Base-by-base conservation (phyloP, 2,888 invertebrate genomes). In the Nematopogon swammerdamellus region DNA sequence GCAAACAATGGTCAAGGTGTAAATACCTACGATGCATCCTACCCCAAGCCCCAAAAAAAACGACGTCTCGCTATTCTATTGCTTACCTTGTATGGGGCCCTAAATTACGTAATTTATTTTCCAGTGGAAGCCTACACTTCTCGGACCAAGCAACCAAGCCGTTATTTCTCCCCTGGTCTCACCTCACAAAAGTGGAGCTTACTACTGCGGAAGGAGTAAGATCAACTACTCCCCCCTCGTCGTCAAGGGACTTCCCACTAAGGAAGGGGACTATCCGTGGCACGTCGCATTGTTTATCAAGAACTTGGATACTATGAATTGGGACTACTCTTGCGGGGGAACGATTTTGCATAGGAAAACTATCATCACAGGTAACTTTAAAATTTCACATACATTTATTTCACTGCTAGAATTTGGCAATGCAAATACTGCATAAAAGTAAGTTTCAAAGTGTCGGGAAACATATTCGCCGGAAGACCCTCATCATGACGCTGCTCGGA, bases 261-360 rank as follows among this genome's bases (percentile, higher is more conserved):
- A 36, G 36, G 36, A 36, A 14, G 51, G 52, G 1, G 59, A 68
- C 1, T 68, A 64, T 53, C 69, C 74, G 0, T 77, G 74, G 75
- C 58, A 74, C 1, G 68, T 64, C 0, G 58, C 72, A 5, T 68
- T 77, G 36, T 77, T 70, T 53, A 50, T 72, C 2, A 73, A 68
- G 51, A 70, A 70, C 48, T 60, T 58, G 3, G 55, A 63, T 3
- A 63, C 55, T 6, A 57, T 60, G 14, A 71, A 72, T 50, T 76
- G 69, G 48, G 64, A 65, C n/a, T 76, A 76, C 51, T 62, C 59
- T 50, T 76, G 77, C 46, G 76, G 76, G 46, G 77, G 74, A 0
- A 69, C 63, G 0, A 20, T 76, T 6, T 18, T 75, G 2, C 64
- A 66, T 1, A 55, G 65, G 0, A 61, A 51, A 5, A 54, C 60